These are phyloP conservation scores for Phenganax stokvisi DNA, from an alignment of 92 coral and sea anemone species.

Conservation along the genomic window DNA sequence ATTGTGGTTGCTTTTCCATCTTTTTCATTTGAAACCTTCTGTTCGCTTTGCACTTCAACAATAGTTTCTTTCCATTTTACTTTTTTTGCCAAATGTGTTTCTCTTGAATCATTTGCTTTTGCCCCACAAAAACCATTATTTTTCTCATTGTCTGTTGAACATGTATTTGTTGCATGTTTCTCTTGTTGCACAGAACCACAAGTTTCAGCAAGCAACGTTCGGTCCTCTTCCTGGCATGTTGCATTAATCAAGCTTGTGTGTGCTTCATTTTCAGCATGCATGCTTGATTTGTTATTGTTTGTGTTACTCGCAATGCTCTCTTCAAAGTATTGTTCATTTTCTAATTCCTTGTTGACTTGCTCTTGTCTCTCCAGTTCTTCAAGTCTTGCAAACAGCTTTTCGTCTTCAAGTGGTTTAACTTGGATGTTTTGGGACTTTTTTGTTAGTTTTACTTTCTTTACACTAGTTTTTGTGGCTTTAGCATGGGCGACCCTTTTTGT, in stretches of 20 bases:
- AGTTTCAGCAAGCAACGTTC: background rate
- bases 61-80: slow-evolving; percentile 23
- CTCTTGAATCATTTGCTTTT: background rate
- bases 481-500: slow-evolving; percentile 61
- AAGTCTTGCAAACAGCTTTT: slow-evolving; percentile 73
- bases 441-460: slow-evolving; percentile 58
- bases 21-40: slow-evolving; percentile 2
- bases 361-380: slow-evolving; percentile 71
- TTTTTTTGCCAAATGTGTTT: slow-evolving; percentile 1
- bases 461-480: slow-evolving; percentile 55
- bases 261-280: background rate
- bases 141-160: background rate
- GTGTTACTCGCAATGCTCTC: background rate
- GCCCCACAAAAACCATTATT: background rate
- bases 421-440: background rate
- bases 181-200: background rate
- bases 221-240: background rate
- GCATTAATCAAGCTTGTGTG: background rate
- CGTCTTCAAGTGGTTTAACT: slow-evolving; percentile 48
- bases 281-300: background rate
- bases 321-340: slow-evolving; percentile 18
- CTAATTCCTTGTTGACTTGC: slow-evolving; percentile 59
- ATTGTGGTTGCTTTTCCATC: slow-evolving; percentile 7
- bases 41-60: slow-evolving; percentile 8
- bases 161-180: background rate